A percentile compares a stretch with the other conserved stretches of the same genome.
Evolutionary conservation across 2,113 vertebrate species (phyloP).

Genomic region (Chunga burmeisteri): DNA sequence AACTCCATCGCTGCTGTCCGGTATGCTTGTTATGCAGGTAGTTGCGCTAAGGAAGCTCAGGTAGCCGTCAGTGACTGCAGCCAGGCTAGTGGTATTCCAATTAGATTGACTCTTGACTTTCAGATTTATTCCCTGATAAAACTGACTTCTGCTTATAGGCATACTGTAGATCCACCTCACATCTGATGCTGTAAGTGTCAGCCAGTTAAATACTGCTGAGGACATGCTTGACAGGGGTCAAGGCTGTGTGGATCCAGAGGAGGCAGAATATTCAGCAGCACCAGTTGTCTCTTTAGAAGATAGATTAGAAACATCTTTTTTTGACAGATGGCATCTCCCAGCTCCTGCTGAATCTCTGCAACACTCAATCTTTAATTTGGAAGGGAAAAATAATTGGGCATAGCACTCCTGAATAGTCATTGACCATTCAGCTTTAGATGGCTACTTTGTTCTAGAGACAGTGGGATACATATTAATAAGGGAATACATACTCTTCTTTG

Average conservation of each 20-base stretch:
- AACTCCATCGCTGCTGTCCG: accelerated
- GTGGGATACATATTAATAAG: not conserved
- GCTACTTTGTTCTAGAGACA: not conserved
- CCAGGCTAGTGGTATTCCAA: not conserved
- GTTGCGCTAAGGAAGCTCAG: not conserved
- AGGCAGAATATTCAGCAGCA: not conserved
- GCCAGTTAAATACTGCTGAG: not conserved
- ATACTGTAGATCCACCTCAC: not conserved
- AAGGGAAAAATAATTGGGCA: not conserved
- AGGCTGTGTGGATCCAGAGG: not conserved
- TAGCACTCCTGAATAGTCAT: not conserved
- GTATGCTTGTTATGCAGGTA: not conserved
- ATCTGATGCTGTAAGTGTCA: not conserved
- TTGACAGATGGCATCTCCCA: not conserved
- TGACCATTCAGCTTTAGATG: not conserved
- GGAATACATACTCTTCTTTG: not conserved
- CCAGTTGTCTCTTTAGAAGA: not conserved
- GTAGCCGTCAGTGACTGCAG: not conserved
- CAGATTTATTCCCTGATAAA: not conserved
- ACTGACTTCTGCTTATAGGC: not conserved
- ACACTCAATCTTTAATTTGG: not conserved
- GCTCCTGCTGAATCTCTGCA: not conserved
- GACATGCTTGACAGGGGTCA: not conserved
- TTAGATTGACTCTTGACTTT: not conserved
- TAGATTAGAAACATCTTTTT: not conserved